Conservation (phyloP, 2,113 vertebrate species). For the Lepidothrix coronata region DNA sequence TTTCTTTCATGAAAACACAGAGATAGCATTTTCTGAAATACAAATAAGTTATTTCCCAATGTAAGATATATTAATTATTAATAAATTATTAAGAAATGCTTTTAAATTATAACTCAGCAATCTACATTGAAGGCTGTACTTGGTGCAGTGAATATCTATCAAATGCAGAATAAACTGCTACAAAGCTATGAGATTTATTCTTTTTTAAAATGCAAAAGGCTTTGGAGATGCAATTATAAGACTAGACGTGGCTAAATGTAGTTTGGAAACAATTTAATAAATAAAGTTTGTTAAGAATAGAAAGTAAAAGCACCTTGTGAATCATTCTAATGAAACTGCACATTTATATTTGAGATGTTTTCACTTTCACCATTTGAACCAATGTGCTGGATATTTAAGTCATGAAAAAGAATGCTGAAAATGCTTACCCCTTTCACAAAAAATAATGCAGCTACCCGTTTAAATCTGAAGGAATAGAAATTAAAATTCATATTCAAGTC, state of each 20-base stretch:
- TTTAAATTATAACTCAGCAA: neutral
- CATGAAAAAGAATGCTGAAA: neutral
- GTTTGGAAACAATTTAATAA: neutral
- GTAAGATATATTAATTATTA: neutral
- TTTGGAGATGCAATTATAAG: neutral
- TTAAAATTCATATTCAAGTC: neutral
- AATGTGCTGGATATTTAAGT: neutral
- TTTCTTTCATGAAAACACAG: neutral
- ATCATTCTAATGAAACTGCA: neutral
- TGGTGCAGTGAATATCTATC: neutral
- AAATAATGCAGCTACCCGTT: neutral
- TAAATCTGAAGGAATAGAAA: neutral
- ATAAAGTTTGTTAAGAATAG: neutral
- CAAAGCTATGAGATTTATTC: neutral
- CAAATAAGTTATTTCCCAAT: neutral
- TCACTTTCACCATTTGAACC: neutral
- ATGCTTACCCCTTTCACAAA: neutral
- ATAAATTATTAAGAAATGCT: slow-evolving; percentile 10
- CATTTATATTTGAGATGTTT: neutral
- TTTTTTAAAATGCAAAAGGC: neutral
- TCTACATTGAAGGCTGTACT: neutral
- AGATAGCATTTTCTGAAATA: slow-evolving; percentile 10
- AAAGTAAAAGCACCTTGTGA: neutral
- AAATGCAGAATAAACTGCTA: neutral
- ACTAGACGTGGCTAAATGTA: neutral